These are phyloP conservation scores for Hypotaenidia okinawae DNA, from an alignment of 2,797 vertebrate genomes.

Conservation along the genomic window DNA sequence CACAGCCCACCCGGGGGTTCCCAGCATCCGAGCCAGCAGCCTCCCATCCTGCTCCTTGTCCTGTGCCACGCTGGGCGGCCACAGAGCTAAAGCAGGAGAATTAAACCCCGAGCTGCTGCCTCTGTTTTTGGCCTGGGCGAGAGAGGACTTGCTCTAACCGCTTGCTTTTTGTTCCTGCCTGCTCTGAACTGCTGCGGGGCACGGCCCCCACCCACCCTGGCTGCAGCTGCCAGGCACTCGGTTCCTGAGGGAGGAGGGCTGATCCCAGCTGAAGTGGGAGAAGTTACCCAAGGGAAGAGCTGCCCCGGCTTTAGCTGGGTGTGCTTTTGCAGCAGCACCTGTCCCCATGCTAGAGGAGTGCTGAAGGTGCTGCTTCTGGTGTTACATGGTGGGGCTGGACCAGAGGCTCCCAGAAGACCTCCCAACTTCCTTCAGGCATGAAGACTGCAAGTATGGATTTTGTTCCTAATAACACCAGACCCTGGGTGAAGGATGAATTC, in stretches of 20 bases:
- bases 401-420: neutral
- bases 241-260: neutral
- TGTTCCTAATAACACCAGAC: neutral
- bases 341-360: neutral
- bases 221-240: neutral
- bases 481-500: neutral
- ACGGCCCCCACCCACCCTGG: neutral
- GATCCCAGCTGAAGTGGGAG: neutral
- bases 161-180: neutral
- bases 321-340: neutral
- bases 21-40: neutral
- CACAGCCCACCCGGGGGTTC: neutral
- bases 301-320: neutral
- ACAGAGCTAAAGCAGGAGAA: neutral
- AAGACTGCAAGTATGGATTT: neutral
- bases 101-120: neutral
- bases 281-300: neutral
- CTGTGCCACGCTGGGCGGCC: accelerated
- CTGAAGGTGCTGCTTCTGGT: neutral
- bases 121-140: neutral
- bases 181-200: neutral
- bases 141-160: neutral
- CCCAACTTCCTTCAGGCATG: neutral
- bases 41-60: neutral
- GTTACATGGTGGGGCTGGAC: neutral